A percentile compares a stretch with the other conserved stretches of the same genome.
Conservation (phyloP, 2,113 vertebrate genomes). For the Xiphophorus hellerii region DNA sequence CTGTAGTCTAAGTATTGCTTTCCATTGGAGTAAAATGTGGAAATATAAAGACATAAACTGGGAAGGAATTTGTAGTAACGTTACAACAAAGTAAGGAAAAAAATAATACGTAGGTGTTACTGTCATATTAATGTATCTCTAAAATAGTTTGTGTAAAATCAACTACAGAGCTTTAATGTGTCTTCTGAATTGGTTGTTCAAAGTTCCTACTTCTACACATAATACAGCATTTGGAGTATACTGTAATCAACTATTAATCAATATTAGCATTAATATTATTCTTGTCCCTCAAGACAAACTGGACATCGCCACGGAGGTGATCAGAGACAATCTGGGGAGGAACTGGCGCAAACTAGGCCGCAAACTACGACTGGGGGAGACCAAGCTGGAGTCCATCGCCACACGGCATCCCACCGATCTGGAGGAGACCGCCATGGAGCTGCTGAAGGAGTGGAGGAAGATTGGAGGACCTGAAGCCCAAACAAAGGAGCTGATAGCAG, state of each 20-base stretch:
- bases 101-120: too few relatives aligned
- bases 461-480: constrained; percentile 59
- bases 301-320: constrained; percentile 65
- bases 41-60: too few relatives aligned
- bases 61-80: too few relatives aligned
- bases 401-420: constrained; percentile 64
- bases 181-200: too few relatives aligned
- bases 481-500: constrained; percentile 69
- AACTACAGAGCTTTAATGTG: too few relatives aligned
- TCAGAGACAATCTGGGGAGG: constrained; percentile 76
- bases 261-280: neutral
- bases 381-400: constrained; percentile 77
- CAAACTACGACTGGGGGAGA: constrained; percentile 75
- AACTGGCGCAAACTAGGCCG: constrained; percentile 83
- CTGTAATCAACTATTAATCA: too few relatives aligned
- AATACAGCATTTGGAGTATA: neutral
- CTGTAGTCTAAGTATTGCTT: too few relatives aligned
- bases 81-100: too few relatives aligned
- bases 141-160: too few relatives aligned
- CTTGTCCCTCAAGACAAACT: constrained; percentile 75
- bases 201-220: neutral
- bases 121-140: too few relatives aligned
- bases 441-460: constrained; percentile 83
- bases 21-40: too few relatives aligned
- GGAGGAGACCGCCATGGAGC: constrained; percentile 75